Conservation (phyloP, 2,797 vertebrate species). For the Hoplostethus atlanticus region DNA sequence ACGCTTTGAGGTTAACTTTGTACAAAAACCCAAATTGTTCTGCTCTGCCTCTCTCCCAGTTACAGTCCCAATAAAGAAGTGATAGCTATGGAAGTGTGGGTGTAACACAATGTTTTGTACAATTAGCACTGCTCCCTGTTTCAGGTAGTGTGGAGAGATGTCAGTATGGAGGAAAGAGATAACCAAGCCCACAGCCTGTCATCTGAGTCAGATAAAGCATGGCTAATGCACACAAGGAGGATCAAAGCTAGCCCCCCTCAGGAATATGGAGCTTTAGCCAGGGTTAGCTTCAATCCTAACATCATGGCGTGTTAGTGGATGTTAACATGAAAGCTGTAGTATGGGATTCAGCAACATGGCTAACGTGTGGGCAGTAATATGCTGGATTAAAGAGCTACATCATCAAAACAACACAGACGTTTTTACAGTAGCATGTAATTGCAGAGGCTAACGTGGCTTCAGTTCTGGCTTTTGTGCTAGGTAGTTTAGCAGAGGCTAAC, state of each 20-base stretch:
- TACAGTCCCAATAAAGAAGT: slow-evolving; percentile 39
- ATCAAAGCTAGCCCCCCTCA: slow-evolving; percentile 56
- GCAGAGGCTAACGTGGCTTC: slow-evolving; percentile 8
- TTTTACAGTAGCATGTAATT: not conserved
- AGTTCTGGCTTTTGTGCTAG: slow-evolving; percentile 25
- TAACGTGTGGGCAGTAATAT: slow-evolving; percentile 5
- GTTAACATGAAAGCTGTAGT: slow-evolving; percentile 18
- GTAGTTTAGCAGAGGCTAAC: slow-evolving; percentile 23
- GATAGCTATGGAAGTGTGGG: not conserved
- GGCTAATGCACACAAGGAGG: slow-evolving; percentile 49
- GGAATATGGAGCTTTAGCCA: slow-evolving; percentile 50
- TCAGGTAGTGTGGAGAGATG: slow-evolving; percentile 44
- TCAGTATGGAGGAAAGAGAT: slow-evolving; percentile 49
- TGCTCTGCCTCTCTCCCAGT: not conserved
- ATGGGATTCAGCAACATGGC: slow-evolving; percentile 22
- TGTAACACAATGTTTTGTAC: slow-evolving; percentile 7
- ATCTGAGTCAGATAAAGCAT: slow-evolving; percentile 45
- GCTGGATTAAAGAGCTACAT: not conserved
- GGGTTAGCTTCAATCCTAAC: slow-evolving; percentile 33
- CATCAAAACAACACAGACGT: not conserved
- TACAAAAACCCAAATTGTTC: slow-evolving; percentile 2
- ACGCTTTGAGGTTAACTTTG: slow-evolving; percentile 10
- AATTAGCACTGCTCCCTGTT: not conserved
- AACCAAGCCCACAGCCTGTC: slow-evolving; percentile 41
- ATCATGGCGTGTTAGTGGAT: slow-evolving; percentile 38